Evolutionary conservation across 1,140 invertebrate species (phyloP).

Genomic region (fruit fly (Drosophila melanogaster)): Release_6_plus_ISO1_MT NC_004354.4:7051501-7052000

Average conservation of each 20-base stretch:
- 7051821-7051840: slow-evolving; percentile 8
- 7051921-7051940: slow-evolving; percentile 11
- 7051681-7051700: not conserved
- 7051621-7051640: not conserved
- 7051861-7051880: slow-evolving; percentile 4
- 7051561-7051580: slow-evolving; percentile 5
- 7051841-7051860: slow-evolving; percentile 24
- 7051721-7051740: too few species aligned
- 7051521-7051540: slow-evolving; percentile 12
- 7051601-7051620: slow-evolving; percentile 7
- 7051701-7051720: too few species aligned
- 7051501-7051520: slow-evolving; percentile 8
- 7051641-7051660: not conserved
- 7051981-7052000: slow-evolving; percentile 81
- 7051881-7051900: slow-evolving; percentile 46
- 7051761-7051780: not conserved
- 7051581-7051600: not conserved
- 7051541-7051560: slow-evolving; percentile 9
- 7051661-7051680: not conserved
- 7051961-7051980: slow-evolving; percentile 65
- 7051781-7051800: not conserved
- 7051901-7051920: slow-evolving; percentile 18
- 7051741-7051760: not conserved
- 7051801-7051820: slow-evolving; percentile 26
- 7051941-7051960: slow-evolving; percentile 32